phyloP scores from a whole-genome alignment of 2,888 invertebrate genomes.

The Gibbula magus region DNA sequence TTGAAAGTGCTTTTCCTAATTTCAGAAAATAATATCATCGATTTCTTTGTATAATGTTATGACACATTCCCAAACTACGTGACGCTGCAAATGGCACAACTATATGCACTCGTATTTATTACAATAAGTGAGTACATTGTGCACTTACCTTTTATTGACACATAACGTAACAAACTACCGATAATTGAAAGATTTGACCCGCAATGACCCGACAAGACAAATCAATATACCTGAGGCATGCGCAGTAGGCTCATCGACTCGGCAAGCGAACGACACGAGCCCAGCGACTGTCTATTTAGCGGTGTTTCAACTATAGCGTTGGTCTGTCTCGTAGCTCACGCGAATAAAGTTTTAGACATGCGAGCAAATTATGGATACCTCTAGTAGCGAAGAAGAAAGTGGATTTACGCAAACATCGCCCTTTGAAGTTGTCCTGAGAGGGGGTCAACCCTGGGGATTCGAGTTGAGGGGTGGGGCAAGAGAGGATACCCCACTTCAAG shows the following conservation, averaged over 20 bases:
- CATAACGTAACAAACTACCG: neutral
- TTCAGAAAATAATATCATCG: too few species aligned
- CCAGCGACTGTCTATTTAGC: too few species aligned
- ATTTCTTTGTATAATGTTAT: too few species aligned
- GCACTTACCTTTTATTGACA: too few species aligned
- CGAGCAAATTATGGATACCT: constrained; percentile 6
- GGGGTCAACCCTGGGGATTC: constrained; percentile 68
- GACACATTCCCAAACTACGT: too few species aligned
- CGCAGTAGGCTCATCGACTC: neutral
- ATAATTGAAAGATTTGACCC: neutral
- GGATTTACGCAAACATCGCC: constrained; percentile 31
- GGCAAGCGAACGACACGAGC: neutral
- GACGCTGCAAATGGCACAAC: too few species aligned
- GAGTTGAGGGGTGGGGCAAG: constrained; percentile 55
- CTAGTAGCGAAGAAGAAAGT: neutral
- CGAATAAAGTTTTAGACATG: too few species aligned
- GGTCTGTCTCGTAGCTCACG: too few species aligned
- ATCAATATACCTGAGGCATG: constrained; percentile 5
- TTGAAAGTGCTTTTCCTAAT: too few species aligned
- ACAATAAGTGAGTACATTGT: too few species aligned
- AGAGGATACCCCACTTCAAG: constrained; percentile 51
- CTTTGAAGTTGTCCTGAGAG: constrained; percentile 61
- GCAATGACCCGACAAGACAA: neutral
- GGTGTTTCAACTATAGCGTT: too few species aligned
- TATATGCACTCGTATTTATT: too few species aligned